Evolutionary conservation across 1,140 invertebrate species (phyloP).

Genomic region (Bombus consobrinus): DNA sequence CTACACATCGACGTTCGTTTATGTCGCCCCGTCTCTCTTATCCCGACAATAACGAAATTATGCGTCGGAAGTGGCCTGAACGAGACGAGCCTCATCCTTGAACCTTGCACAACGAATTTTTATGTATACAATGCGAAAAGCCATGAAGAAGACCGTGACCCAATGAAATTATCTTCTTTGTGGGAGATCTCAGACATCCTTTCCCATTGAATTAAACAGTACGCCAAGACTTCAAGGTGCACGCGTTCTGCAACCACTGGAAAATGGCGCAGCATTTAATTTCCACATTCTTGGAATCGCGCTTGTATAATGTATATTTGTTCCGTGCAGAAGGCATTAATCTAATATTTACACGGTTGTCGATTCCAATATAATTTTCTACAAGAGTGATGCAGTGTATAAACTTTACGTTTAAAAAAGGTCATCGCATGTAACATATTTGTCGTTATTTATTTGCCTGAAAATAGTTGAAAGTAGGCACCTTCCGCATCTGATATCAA

Average conservation of each 20-base stretch:
- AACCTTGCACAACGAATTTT: slow-evolving; percentile 5
- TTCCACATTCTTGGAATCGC: not conserved
- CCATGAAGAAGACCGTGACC: not conserved
- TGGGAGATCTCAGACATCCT: slow-evolving; percentile 16
- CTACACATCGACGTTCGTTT: slow-evolving; percentile 37
- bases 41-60: slow-evolving; percentile 46
- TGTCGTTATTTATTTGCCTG: not conserved
- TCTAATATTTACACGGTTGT: not conserved
- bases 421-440: no score
- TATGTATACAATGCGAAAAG: not conserved
- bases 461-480: not conserved
- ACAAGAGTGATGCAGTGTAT: no score
- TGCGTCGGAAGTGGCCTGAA: slow-evolving; percentile 30
- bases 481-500: not conserved
- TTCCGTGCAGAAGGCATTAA: no score
- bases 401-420: no score
- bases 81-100: slow-evolving; percentile 4
- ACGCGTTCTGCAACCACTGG: slow-evolving; percentile 11
- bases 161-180: not conserved
- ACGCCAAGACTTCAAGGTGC: not conserved
- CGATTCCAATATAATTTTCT: not conserved
- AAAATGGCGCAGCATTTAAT: slow-evolving; percentile 27
- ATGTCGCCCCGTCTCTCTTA: slow-evolving; percentile 34
- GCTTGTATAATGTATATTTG: not conserved
- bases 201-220: slow-evolving; percentile 7